Evolutionary conservation across 2,797 vertebrate species (phyloP), one percentile per base, ranked within the genome.

Genomic region (Sebastes hopkinsi): DNA sequence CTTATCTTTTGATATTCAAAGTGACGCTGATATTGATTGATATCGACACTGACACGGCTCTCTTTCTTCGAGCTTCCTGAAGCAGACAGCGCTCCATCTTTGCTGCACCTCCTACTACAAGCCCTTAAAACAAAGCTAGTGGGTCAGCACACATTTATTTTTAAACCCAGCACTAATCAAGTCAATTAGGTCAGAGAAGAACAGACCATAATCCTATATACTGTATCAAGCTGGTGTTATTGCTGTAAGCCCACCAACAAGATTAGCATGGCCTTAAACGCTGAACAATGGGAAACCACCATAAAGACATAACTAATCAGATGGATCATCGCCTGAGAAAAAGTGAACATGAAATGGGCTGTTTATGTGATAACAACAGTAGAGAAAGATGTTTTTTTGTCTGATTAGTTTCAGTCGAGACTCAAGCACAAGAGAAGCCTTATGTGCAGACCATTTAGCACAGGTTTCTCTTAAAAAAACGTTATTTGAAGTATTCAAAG

Each of bases 171-270:
- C 67, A 80, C 92, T 94, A 95, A 95, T 95, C 89, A 93, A 91
- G 88, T 92, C 92, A 96, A 95, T 95, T 93, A 95, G 94, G 93
- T 92, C 93, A 93, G 86, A 83, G 90, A 82, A 88, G 87, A 93
- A 87, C 80, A 81, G 86, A 75, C 84, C 72, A 75, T 93, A 95
- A 93, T 94, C 92, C 91, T 74, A n/a, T 54, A 79, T 82, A 86
- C 82, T 75, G 72, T 78, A 76, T 89, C 77, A 67, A 76, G 79
- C 77, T 76, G 82, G 23, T 76, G 75, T 84, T 83, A 83, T 67
- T 83, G 79, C 81, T 88, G 56, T 82, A 83, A 89, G 81, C 86
- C 88, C 86, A 85, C 72, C 87, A 80, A 86, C 72, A 76, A 20
- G 79, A 92, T 91, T 87, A 90, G 67, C 86, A 70, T 54, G 76